phyloP scores from a whole-genome alignment of 2,797 vertebrate genomes.

The Alauda arvensis region DNA sequence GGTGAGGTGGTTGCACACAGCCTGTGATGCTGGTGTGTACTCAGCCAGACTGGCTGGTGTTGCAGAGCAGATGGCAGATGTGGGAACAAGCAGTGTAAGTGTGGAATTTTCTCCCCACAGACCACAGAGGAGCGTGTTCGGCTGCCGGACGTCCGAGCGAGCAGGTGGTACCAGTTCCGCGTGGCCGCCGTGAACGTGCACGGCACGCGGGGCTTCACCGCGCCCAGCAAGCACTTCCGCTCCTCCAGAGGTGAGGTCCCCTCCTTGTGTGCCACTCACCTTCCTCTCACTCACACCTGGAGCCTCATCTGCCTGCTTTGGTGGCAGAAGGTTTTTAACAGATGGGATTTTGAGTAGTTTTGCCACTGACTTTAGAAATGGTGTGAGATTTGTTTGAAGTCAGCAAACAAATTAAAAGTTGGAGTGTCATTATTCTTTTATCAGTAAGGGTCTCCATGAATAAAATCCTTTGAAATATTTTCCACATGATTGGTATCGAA shows the following conservation, averaged over 20 bases:
- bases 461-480: neutral
- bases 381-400: neutral
- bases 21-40: neutral
- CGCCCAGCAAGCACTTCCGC: conserved; percentile 95
- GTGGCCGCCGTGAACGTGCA: conserved; percentile 93
- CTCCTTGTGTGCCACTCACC: fast-evolving
- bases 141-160: conserved; percentile 84
- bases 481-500: neutral
- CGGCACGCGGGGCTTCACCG: conserved; percentile 93
- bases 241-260: conserved; percentile 87
- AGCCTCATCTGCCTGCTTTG: neutral
- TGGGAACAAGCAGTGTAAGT: neutral
- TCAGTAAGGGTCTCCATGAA: neutral
- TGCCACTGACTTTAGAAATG: neutral
- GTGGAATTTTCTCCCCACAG: conserved; percentile 65
- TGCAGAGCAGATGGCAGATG: neutral
- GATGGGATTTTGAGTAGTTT: neutral
- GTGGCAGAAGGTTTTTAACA: neutral
- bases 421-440: neutral
- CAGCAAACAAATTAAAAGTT: neutral
- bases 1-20: neutral
- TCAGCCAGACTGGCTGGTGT: neutral
- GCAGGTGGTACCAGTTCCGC: conserved; percentile 97
- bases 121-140: conserved; percentile 86
- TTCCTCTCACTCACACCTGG: neutral